Conservation (phyloP, 2,888 invertebrate species). For the Thelaira solivaga region DNA sequence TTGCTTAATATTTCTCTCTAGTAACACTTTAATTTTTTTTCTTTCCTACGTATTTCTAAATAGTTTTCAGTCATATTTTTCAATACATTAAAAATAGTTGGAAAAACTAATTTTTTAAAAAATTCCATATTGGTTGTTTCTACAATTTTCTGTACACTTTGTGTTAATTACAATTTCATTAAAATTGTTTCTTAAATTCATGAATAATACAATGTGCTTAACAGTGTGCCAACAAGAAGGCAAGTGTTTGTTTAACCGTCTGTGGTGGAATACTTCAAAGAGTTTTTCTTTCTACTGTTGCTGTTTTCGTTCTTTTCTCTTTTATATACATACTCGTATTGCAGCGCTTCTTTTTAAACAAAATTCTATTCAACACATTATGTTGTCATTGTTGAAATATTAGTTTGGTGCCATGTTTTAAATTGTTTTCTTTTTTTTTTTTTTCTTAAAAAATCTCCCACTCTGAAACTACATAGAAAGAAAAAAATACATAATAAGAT, state of each 20-base stretch:
- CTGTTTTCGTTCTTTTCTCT: constrained; percentile 3
- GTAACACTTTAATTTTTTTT: too few relatives aligned
- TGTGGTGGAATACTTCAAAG: constrained; percentile 1
- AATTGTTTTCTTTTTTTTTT: neutral
- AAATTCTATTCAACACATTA: constrained; percentile 36
- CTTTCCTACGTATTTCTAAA: too few relatives aligned
- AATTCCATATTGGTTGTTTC: constrained; percentile 3
- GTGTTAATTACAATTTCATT: constrained; percentile 54
- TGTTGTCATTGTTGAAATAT: constrained; percentile 54
- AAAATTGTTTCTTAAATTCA: constrained; percentile 4
- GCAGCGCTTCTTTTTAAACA: neutral
- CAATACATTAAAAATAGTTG: neutral
- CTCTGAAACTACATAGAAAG: neutral
- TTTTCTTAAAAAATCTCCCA: neutral
- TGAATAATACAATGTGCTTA: neutral
- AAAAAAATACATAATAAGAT: neutral
- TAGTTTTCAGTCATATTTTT: too few relatives aligned
- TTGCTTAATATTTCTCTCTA: too few relatives aligned
- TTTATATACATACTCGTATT: constrained; percentile 7
- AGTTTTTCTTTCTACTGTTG: neutral
- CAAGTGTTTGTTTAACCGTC: constrained; percentile 28
- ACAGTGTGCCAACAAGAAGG: too few relatives aligned
- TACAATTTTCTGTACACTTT: constrained; percentile 36
- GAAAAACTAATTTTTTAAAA: neutral
- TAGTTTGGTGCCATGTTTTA: constrained; percentile 34